These are phyloP conservation scores for Meleagris gallopavo DNA, from an alignment of 2,113 vertebrate genomes.

Conservation along the genomic window DNA sequence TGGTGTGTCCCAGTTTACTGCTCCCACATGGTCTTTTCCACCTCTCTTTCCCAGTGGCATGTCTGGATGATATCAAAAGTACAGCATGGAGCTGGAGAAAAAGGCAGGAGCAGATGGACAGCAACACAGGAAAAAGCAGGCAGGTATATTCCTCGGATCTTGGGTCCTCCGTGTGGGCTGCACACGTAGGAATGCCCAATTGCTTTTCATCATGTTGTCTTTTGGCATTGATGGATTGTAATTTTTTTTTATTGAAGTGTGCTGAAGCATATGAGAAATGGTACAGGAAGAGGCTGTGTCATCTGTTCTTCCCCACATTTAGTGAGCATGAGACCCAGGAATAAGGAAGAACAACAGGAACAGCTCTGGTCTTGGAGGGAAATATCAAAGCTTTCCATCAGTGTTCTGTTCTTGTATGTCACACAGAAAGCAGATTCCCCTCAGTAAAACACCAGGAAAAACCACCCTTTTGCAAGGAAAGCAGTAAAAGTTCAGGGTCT, in stretches of 20 bases:
- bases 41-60: accelerated
- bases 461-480: slow-evolving; percentile 20
- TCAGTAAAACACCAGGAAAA: slow-evolving; percentile 32
- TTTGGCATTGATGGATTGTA: not conserved
- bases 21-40: not conserved
- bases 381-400: not conserved
- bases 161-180: accelerated
- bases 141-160: not conserved
- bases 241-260: not conserved
- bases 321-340: not conserved
- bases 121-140: not conserved
- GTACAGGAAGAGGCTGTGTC: not conserved
- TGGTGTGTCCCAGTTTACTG: not conserved
- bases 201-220: not conserved
- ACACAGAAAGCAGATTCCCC: not conserved
- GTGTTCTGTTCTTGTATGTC: not conserved
- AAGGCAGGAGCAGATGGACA: not conserved
- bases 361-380: not conserved
- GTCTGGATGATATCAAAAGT: not conserved
- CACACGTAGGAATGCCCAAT: not conserved
- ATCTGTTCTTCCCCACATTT: not conserved
- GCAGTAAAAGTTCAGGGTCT: slow-evolving; percentile 49
- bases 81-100: not conserved
- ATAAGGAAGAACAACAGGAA: not conserved
- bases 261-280: not conserved